Base-by-base conservation (phyloP, 1,140 invertebrate genomes). In the Heterodera schachtii region DNA sequence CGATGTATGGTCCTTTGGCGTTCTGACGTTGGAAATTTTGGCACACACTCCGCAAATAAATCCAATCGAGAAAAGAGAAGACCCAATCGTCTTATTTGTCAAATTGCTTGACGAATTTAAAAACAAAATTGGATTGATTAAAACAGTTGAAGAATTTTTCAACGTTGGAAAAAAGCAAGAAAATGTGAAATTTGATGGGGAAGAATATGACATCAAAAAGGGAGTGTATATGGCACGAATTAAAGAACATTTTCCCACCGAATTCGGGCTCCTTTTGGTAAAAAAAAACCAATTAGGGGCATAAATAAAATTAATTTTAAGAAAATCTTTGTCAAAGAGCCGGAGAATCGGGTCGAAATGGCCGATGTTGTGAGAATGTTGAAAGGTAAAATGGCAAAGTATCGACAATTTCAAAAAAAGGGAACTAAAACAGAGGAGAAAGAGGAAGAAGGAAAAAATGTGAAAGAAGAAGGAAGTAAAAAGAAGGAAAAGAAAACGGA, bases 11-110 rank as follows among this genome's bases (percentile, higher is more conserved):
- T 71, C 69, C 3, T 71, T 71, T 6, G 69, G 69, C 31, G 44
- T 71, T 71, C 11, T 71, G 1, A 71, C 43, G 31, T 71, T 71
- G 69, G 69, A 71, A 71, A 71, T 71, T 11, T 46, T 71, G 69
- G 69, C 69, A 8, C 69, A 71, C 21, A 71, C 69, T 41, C n/a
- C 69, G n/a, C 69, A 71, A 46, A 3, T 71, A 1, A 64, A 64
- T 4, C 57, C 57, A 19, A 5, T 19, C 1, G 57, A 64, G 5
- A 11, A 19, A 64, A 64, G 3, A 64, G 19, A 19, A 19, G 57
- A 64, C 57, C 57, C 57, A 19, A 11, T 64, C 57, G 57, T 19
- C 57, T 19, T 64, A 19, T 64, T 64, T 3, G 16, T 64, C 57
- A 21, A 64, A 64, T 19, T 19, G 13, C 57, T 11, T 64, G 57